A percentile compares a stretch with the other conserved stretches of the same genome.
Conservation (phyloP, 2,797 vertebrate species). For the Macropodus opercularis region DNA sequence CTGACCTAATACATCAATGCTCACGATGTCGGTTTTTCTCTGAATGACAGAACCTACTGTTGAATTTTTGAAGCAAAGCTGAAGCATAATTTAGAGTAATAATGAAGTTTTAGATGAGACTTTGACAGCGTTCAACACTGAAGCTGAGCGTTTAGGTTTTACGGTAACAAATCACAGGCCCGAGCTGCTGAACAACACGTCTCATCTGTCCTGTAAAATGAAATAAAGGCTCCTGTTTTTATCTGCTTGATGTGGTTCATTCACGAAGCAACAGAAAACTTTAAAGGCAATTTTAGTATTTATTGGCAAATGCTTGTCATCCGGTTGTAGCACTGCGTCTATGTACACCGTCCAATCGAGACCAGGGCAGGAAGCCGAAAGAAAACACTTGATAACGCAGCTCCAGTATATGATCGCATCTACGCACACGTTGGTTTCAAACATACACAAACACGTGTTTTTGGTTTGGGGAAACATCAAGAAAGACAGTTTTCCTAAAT, state of each 20-base stretch:
- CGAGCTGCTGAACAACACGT: neutral
- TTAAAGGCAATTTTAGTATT: slow-evolving; percentile 73
- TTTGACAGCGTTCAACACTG: no score
- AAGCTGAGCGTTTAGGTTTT: neutral
- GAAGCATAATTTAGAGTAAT: no score
- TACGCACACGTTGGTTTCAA: slow-evolving; percentile 64
- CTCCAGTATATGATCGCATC: slow-evolving; percentile 72
- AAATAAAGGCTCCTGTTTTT: slow-evolving; percentile 37
- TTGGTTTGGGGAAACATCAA: slow-evolving; percentile 73
- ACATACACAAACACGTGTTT: slow-evolving; percentile 66
- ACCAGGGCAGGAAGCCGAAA: slow-evolving; percentile 54
- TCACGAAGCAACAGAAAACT: neutral
- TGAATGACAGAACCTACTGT: no score
- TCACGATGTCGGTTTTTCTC: no score
- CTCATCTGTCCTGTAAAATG: slow-evolving; percentile 42
- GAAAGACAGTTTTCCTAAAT: slow-evolving; percentile 62
- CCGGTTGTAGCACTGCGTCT: slow-evolving; percentile 53
- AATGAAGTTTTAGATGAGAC: no score
- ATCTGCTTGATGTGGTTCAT: neutral
- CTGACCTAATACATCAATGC: no score
- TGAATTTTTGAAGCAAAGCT: no score
- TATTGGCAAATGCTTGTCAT: slow-evolving; percentile 74
- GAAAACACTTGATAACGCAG: slow-evolving; percentile 46
- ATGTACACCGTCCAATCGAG: slow-evolving; percentile 57
- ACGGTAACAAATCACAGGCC: neutral